These are phyloP conservation scores for Fratercula arctica DNA, from an alignment of 2,797 vertebrate genomes.

Conservation along the genomic window DNA sequence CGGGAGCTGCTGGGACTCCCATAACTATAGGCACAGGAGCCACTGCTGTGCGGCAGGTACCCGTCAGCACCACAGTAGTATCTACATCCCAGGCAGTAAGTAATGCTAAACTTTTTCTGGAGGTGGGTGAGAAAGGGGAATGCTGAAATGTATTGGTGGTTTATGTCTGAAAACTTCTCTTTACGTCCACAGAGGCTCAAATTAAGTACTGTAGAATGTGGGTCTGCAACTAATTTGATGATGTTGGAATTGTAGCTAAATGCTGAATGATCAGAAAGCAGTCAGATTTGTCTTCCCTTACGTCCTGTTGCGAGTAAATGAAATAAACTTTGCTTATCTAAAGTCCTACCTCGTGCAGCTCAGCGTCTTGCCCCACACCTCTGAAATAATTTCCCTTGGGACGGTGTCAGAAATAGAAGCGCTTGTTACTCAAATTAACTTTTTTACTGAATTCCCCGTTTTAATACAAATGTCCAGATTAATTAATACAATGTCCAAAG, in stretches of 20 bases:
- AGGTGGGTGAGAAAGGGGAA: not conserved
- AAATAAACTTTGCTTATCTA: not conserved
- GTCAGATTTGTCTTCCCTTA: not conserved
- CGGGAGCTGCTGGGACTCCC: slow-evolving; percentile 80
- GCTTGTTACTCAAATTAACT: not conserved
- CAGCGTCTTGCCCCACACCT: not conserved
- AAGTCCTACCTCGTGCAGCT: not conserved
- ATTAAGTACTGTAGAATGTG: not conserved
- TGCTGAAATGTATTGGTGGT: not conserved
- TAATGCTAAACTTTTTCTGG: not conserved
- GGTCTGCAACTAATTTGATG: not conserved
- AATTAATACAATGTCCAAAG: not conserved
- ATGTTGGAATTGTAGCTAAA: not conserved
- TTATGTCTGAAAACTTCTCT: not conserved
- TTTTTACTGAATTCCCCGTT: not conserved
- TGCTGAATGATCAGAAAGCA: not conserved
- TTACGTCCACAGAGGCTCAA: not conserved
- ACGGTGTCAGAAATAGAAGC: not conserved
- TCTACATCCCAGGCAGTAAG: slow-evolving; percentile 89
- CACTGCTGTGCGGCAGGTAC: slow-evolving; percentile 88
- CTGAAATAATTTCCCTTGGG: not conserved
- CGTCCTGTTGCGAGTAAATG: not conserved
- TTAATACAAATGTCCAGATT: not conserved
- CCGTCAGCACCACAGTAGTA: slow-evolving; percentile 87
- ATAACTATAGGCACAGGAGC: slow-evolving; percentile 86